A percentile compares a stretch with the other conserved stretches of the same genome.
Evolutionary conservation across 2,888 invertebrate species (phyloP).

Genomic region (Xestia c-nigrum): DNA sequence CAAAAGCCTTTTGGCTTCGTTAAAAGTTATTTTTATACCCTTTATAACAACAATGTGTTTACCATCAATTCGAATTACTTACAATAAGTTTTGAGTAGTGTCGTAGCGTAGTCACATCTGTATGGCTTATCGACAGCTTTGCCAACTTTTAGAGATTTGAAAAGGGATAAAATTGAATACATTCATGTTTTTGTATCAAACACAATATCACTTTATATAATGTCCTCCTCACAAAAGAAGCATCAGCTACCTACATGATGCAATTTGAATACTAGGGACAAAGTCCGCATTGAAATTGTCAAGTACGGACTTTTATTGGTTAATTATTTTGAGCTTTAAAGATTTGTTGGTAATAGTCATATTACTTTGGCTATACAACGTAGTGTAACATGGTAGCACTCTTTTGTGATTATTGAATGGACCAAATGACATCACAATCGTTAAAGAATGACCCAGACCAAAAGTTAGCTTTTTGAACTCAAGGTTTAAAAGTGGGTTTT

Average conservation of each 20-base stretch:
- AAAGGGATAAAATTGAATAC: neutral
- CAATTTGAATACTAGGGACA: slow-evolving; percentile 21
- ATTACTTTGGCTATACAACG: neutral
- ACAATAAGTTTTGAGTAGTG: neutral
- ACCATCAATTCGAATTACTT: no score
- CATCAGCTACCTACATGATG: neutral
- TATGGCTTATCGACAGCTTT: neutral
- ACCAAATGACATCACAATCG: neutral
- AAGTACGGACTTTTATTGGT: slow-evolving; percentile 12
- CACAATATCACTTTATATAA: neutral
- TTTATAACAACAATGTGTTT: no score
- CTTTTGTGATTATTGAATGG: slow-evolving; percentile 1
- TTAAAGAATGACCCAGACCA: slow-evolving; percentile 3
- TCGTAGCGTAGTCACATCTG: neutral
- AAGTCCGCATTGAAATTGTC: slow-evolving; percentile 26
- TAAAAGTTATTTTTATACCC: no score
- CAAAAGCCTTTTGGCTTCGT: no score
- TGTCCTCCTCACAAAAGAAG: slow-evolving; percentile 3
- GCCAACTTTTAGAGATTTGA: neutral
- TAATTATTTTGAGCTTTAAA: slow-evolving; percentile 30
- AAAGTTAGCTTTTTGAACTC: neutral
- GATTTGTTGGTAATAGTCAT: neutral
- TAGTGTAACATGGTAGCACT: neutral
- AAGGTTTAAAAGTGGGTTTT: neutral
- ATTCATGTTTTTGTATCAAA: neutral